phyloP scores from a whole-genome alignment of 30 jellyfish, hydroid and myxozoan species.

The Mastigias papua region DNA sequence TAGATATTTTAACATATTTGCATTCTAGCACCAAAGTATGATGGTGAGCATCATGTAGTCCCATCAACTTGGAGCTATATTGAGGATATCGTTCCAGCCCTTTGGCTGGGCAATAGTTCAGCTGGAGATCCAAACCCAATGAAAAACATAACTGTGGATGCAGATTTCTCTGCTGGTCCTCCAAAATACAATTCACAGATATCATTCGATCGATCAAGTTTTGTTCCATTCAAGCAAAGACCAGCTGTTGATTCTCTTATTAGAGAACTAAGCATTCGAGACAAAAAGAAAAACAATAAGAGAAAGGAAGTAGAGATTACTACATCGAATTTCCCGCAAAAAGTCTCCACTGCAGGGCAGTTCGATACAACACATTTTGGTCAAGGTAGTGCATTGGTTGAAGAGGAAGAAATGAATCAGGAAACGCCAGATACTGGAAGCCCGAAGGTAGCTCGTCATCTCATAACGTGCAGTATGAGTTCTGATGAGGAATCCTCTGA shows the following conservation, averaged over 20 bases:
- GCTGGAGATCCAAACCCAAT: conserved; percentile 30
- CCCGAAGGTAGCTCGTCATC: conserved; percentile 15
- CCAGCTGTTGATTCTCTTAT: conserved; percentile 60
- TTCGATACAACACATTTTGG: conserved; percentile 61
- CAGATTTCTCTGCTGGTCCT: conserved; percentile 45
- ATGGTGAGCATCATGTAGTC: conserved; percentile 61
- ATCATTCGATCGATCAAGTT: conserved; percentile 50
- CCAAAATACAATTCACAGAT: conserved; percentile 40
- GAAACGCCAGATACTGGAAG: background rate
- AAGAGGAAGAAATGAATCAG: background rate
- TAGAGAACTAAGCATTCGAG: conserved; percentile 67
- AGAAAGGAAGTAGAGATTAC: background rate
- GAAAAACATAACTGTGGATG: conserved; percentile 16
- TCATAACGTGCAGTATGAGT: conserved; percentile 62
- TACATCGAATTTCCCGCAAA: background rate
- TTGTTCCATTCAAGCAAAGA: conserved; percentile 28
- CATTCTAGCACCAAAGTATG: conserved; percentile 59
- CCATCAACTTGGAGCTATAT: conserved; percentile 84
- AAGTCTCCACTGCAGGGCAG: conserved; percentile 44
- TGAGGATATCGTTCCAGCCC: conserved; percentile 49
- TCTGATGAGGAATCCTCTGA: conserved; percentile 67
- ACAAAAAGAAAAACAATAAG: conserved; percentile 19
- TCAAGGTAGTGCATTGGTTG: conserved; percentile 20
- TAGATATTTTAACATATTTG: too few relatives aligned
- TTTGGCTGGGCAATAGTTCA: conserved; percentile 58